Conservation (phyloP, 2,797 vertebrate genomes). For the Malacoraja senta region DNA sequence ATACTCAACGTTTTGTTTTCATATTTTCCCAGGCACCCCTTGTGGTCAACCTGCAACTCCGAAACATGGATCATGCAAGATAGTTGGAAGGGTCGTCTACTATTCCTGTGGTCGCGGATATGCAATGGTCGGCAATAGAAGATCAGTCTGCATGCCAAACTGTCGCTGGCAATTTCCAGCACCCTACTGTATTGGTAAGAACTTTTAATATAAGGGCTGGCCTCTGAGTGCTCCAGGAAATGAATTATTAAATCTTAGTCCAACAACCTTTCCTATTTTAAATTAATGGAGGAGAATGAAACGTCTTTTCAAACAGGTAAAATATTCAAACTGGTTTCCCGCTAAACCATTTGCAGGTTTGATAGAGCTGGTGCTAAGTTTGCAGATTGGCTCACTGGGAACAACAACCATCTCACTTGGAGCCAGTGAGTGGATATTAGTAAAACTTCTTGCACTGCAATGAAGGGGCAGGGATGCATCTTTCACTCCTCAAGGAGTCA, state of each 20-base stretch:
- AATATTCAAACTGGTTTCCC: background rate
- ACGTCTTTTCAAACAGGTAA: background rate
- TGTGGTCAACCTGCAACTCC: background rate
- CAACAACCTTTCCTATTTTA: background rate
- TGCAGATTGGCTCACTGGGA: background rate
- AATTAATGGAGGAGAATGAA: background rate
- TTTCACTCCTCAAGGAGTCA: background rate
- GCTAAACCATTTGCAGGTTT: background rate
- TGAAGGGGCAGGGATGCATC: background rate
- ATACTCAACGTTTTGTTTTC: background rate
- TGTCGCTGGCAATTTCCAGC: background rate
- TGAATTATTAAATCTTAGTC: background rate
- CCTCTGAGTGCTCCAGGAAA: background rate
- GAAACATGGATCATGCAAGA: background rate
- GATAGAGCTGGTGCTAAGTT: background rate
- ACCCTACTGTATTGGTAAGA: constrained; percentile 16
- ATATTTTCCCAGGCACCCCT: background rate
- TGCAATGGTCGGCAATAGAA: background rate
- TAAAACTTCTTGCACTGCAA: background rate
- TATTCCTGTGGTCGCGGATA: background rate
- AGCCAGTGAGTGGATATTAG: background rate
- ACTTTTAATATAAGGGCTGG: no score
- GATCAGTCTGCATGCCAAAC: background rate
- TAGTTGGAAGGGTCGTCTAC: background rate
- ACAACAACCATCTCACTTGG: background rate